A percentile compares a stretch with the other conserved stretches of the same genome.
These are phyloP conservation scores for Etia nguti DNA, from an alignment of 2,113 vertebrate species.

Conservation along the genomic window DNA sequence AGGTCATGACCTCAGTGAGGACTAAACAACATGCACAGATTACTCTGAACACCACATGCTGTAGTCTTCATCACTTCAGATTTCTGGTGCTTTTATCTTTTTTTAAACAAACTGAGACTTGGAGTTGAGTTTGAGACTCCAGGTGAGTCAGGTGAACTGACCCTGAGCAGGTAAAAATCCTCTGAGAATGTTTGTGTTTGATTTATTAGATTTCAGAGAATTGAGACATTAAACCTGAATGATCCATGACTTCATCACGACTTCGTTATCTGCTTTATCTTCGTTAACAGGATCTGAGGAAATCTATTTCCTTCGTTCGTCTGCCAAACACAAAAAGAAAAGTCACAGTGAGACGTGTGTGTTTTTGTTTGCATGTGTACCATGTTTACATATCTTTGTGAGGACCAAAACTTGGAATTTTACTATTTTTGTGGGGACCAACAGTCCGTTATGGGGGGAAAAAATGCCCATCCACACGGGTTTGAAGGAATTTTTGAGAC, in stretches of 20 bases:
- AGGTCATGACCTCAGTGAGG: background rate
- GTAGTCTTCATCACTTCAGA: background rate
- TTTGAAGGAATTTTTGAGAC: background rate
- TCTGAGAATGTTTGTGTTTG: background rate
- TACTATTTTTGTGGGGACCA: background rate
- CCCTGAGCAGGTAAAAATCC: background rate
- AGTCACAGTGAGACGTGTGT: slow-evolving; percentile 71
- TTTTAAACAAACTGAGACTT: background rate
- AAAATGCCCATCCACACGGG: background rate
- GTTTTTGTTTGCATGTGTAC: background rate
- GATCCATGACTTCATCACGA: background rate
- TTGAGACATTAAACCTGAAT: background rate
- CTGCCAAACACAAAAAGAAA: slow-evolving; percentile 91
- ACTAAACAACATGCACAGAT: background rate
- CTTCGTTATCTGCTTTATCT: background rate
- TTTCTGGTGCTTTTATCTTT: background rate
- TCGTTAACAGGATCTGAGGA: slow-evolving; percentile 80
- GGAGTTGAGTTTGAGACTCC: background rate
- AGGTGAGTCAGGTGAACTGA: background rate
- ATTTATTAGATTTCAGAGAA: background rate
- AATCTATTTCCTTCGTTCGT: slow-evolving; percentile 89
- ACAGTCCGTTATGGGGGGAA: background rate
- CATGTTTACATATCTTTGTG: background rate
- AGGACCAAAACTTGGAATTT: background rate
- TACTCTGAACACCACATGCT: background rate